Conservation (phyloP, 1,140 invertebrate species). For the Dinothrombium tinctorium region DNA sequence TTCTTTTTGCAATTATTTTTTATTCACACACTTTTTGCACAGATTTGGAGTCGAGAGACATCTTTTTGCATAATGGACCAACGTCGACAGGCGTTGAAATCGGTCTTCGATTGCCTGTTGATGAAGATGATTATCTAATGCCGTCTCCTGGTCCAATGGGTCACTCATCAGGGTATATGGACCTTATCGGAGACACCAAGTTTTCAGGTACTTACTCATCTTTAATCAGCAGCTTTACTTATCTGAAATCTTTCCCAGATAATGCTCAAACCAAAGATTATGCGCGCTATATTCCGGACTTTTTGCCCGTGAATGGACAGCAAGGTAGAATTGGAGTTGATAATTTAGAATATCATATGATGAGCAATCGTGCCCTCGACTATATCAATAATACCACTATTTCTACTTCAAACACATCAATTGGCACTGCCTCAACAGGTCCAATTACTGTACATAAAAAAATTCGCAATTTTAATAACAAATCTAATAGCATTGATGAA, state of each 20-base stretch:
- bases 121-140: constrained; percentile 90
- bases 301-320: constrained; percentile 9
- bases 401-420: too few relatives aligned
- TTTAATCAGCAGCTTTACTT: background rate
- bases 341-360: constrained; percentile 79
- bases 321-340: constrained; percentile 35
- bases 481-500: constrained; percentile 12
- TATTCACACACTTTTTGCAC: too few relatives aligned
- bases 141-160: constrained; percentile 49
- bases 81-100: constrained; percentile 29
- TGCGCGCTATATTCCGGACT: constrained; percentile 15
- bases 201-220: constrained; percentile 4
- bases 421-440: too few relatives aligned
- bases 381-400: too few relatives aligned
- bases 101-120: constrained; percentile 59
- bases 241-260: background rate
- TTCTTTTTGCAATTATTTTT: too few relatives aligned
- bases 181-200: constrained; percentile 35
- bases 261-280: constrained; percentile 12
- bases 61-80: constrained; percentile 5
- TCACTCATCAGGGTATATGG: constrained; percentile 40
- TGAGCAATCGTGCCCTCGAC: too few relatives aligned
- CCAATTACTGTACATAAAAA: background rate
- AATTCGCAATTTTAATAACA: constrained; percentile 4
- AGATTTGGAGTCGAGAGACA: background rate